These are phyloP conservation scores for Selene dorsalis DNA, from an alignment of 2,797 vertebrate genomes.

Conservation along the genomic window DNA sequence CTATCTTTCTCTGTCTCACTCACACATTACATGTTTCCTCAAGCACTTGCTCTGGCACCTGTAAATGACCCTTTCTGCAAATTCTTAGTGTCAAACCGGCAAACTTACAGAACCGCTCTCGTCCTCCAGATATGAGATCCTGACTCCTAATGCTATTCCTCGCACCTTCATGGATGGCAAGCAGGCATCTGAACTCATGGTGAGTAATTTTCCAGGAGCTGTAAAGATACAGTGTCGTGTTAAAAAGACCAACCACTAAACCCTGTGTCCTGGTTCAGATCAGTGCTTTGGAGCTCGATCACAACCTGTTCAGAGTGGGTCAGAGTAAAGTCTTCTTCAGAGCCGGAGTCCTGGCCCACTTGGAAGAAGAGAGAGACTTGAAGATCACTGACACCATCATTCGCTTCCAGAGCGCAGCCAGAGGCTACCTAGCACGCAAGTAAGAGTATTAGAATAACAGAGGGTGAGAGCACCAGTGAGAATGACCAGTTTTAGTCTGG, in stretches of 20 bases:
- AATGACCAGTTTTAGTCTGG: not conserved
- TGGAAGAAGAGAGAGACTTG: constrained; percentile 93
- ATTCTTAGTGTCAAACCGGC: not conserved
- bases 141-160: constrained; percentile 90
- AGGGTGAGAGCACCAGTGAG: not conserved
- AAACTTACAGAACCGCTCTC: constrained; percentile 3
- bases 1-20: not conserved
- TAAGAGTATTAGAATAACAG: constrained; percentile 59
- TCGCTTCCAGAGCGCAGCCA: constrained; percentile 90
- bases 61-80: constrained; percentile 18
- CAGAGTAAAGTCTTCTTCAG: constrained; percentile 97
- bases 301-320: constrained; percentile 91
- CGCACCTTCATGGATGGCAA: constrained; percentile 94
- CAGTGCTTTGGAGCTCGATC: constrained; percentile 90
- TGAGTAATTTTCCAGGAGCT: constrained; percentile 56
- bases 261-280: constrained; percentile 79
- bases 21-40: constrained; percentile 9
- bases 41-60: constrained; percentile 22
- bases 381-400: constrained; percentile 96
- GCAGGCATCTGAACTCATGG: constrained; percentile 92
- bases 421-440: constrained; percentile 91
- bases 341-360: constrained; percentile 90
- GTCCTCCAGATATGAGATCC: constrained; percentile 86
- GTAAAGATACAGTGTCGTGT: not conserved
- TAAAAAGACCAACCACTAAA: not conserved